Percentiles rank a stretch among this genome's conserved stretches.
Evolutionary conservation across 2,888 invertebrate species (phyloP).

Genomic region (Phaedon cochleariae): DNA sequence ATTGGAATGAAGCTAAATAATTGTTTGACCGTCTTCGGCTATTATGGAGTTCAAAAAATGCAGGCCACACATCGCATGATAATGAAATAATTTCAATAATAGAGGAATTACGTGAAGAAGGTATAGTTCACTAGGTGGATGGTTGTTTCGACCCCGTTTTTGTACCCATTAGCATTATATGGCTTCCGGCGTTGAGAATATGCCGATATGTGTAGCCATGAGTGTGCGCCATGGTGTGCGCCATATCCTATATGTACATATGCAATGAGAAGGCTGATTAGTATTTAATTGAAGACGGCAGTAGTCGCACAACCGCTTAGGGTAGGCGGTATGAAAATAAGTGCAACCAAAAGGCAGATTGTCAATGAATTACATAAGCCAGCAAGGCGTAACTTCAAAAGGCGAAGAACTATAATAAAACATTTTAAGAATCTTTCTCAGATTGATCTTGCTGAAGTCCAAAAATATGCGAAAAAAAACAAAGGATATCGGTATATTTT

Average conservation of each 20-base stretch:
- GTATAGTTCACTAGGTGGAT: too few relatives aligned
- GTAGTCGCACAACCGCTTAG: not conserved
- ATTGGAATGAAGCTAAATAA: conserved; percentile 5
- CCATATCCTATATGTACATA: not conserved
- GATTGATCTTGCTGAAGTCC: conserved; percentile 1
- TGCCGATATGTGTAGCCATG: too few relatives aligned
- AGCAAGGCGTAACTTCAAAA: not conserved
- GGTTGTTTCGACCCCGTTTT: too few relatives aligned
- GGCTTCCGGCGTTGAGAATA: too few relatives aligned
- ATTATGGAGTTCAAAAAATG: too few relatives aligned
- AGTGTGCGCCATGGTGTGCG: not conserved
- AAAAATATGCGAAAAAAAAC: conserved; percentile 8
- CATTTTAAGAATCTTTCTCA: not conserved
- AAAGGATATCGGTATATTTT: not conserved
- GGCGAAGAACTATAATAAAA: conserved; percentile 6
- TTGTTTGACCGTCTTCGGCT: conserved; percentile 6
- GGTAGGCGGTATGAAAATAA: not conserved
- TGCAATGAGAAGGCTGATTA: too few relatives aligned
- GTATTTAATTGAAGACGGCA: too few relatives aligned
- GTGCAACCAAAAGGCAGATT: not conserved
- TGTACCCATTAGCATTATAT: too few relatives aligned
- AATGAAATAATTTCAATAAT: conserved; percentile 12
- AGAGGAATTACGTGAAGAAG: conserved; percentile 5
- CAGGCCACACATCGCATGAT: conserved; percentile 6
- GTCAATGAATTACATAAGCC: conserved; percentile 1